Evolutionary conservation across 2,888 invertebrate species (phyloP), one percentile per base, ranked within the genome.

Genomic region (Odontothrips loti): DNA sequence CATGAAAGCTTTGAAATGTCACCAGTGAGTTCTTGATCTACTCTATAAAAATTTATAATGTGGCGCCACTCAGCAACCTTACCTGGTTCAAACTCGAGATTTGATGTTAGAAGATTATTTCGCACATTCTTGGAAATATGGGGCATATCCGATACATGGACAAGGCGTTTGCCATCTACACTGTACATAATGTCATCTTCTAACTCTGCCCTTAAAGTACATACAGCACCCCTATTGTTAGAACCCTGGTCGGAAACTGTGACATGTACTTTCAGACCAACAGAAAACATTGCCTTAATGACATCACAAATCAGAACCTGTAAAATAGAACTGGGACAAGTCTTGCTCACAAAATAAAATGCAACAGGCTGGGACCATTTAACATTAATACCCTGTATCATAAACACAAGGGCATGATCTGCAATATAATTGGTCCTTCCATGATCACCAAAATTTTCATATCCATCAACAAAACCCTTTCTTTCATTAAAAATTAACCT

Each of bases 401-500:
- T 63, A 20, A 63, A 63, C 6, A 63, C 6, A n/a, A 63, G n/a
- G 8, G 63, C 63, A 63, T 63, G 63, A n/a, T 63, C 63, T n/a
- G 63, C 63, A 20, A 63, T 63, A n/a, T n/a, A n/a, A n/a, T 63
- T 63, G 17, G 63, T 63, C n/a, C 63, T 17, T n/a, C 63, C 63
- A n/a, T n/a, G 17, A n/a, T 63, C 20, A 1, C 63, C 63, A 63
- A n/a, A 63, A 63, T 63, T n/a, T n/a, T 63, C 63, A 63, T 20
- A 63, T 63, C 63, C 63, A 63, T n/a, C 63, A 63, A 63, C 1
- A 8, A 63, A n/a, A n/a, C n/a, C n/a, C 9, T n/a, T 17, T n/a
- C 63, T 63, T n/a, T 63, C 20, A 63, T n/a, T 63, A 79, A 80
- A 82, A 23, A 15, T 43, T 47, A 81, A 63, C 23, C 51, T 80